A percentile compares a stretch with the other conserved stretches of the same genome.
Conservation (phyloP, 2,797 vertebrate species). For the Apodemus agrarius region DNA sequence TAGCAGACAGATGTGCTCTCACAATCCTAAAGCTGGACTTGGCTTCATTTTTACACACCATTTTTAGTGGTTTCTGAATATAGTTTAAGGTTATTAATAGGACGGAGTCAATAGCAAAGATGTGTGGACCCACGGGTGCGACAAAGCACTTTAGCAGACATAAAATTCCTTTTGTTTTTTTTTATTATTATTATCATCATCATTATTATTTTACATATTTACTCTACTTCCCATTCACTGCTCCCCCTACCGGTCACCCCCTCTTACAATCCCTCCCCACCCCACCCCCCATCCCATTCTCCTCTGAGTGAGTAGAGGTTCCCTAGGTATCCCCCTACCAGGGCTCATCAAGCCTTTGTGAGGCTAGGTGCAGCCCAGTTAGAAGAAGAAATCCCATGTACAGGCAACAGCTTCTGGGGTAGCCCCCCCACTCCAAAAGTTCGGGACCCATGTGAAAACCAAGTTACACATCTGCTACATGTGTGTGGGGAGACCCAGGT, state of each 20-base stretch:
- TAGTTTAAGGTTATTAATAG: slow-evolving; percentile 4
- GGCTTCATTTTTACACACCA: background rate
- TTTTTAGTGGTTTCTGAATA: background rate
- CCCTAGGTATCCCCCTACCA: too few relatives aligned
- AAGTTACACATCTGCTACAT: background rate
- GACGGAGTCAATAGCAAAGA: background rate
- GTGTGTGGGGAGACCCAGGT: background rate
- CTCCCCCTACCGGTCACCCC: background rate
- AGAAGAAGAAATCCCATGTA: background rate
- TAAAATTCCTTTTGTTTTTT: background rate
- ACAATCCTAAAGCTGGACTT: background rate
- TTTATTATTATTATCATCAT: background rate
- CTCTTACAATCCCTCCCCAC: background rate
- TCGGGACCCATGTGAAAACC: background rate
- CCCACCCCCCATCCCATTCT: background rate
- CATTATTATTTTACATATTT: background rate
- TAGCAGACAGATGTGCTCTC: background rate
- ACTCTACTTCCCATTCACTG: background rate
- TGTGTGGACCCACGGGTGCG: background rate
- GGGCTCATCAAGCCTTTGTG: background rate
- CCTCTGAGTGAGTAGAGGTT: too few relatives aligned
- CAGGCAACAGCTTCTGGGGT: background rate
- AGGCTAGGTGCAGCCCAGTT: background rate
- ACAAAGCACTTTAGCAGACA: background rate
- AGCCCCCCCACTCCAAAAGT: background rate